phyloP scores from a whole-genome alignment of 2,888 invertebrate genomes.

The Lysandra bellargus region DNA sequence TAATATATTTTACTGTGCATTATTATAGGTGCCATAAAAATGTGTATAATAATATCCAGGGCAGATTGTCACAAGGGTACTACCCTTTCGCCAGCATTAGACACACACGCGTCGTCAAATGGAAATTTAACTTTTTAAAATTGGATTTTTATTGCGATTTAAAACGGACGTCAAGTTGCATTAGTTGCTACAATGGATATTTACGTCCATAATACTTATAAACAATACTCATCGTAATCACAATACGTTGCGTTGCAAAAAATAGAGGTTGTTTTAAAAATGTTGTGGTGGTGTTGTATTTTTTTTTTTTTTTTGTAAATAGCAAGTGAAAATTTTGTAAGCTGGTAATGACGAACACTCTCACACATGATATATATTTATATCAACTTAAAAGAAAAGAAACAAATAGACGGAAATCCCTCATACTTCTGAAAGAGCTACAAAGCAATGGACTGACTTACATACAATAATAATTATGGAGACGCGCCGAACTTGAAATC shows the following conservation, averaged over 20 bases:
- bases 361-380: no score
- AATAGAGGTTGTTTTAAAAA: no score
- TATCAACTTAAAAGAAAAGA: no score
- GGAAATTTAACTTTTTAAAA: slow-evolving; percentile 75
- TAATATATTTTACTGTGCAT: slow-evolving; percentile 62
- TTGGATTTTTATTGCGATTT: slow-evolving; percentile 66
- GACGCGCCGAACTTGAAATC: no score
- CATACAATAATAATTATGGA: no score
- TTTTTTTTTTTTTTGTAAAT: no score
- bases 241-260: not conserved
- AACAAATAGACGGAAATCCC: no score
- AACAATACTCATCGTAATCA: not conserved
- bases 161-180: slow-evolving; percentile 16
- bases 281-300: no score
- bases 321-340: no score
- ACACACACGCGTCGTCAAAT: slow-evolving; percentile 76
- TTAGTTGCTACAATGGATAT: not conserved
- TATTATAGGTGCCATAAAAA: slow-evolving; percentile 70
- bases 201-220: not conserved
- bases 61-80: slow-evolving; percentile 73
- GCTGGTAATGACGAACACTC: no score
- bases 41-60: slow-evolving; percentile 71
- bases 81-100: slow-evolving; percentile 69
- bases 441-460: no score
- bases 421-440: no score